Conservation (phyloP, 2,797 vertebrate species). For the Morelia viridis region DNA sequence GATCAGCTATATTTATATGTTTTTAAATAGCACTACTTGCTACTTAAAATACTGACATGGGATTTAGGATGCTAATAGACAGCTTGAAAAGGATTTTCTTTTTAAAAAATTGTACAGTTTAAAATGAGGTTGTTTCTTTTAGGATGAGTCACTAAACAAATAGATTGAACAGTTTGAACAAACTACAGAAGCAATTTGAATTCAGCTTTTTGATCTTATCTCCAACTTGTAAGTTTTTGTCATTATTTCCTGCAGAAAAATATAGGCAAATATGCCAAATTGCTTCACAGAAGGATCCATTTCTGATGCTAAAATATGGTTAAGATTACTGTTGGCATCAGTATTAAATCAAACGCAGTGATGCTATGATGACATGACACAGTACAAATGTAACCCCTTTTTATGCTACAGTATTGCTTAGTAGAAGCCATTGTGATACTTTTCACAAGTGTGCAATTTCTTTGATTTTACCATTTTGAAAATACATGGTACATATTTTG, state of each 20-base stretch:
- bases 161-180: background rate
- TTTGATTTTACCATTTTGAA: slow-evolving; percentile 30
- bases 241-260: background rate
- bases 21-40: background rate
- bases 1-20: background rate
- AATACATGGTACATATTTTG: background rate
- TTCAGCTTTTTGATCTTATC: background rate
- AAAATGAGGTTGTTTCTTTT: slow-evolving; percentile 24
- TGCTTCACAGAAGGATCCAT: background rate
- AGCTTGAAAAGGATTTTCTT: background rate
- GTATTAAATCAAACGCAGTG: slow-evolving; percentile 33
- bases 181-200: background rate
- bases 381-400: background rate
- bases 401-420: slow-evolving; percentile 17
- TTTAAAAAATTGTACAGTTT: background rate
- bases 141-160: slow-evolving; percentile 15
- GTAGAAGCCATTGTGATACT: slow-evolving; percentile 12
- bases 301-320: slow-evolving; percentile 16
- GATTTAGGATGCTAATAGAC: background rate
- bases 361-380: background rate
- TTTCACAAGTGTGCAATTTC: slow-evolving; percentile 2
- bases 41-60: background rate
- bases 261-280: background rate
- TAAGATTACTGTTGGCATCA: background rate
- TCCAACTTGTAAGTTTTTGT: background rate